Evolutionary conservation across 64 coral and sea anemone species (phyloP).

Genomic region (Hydrozoanthus tunicans): DNA sequence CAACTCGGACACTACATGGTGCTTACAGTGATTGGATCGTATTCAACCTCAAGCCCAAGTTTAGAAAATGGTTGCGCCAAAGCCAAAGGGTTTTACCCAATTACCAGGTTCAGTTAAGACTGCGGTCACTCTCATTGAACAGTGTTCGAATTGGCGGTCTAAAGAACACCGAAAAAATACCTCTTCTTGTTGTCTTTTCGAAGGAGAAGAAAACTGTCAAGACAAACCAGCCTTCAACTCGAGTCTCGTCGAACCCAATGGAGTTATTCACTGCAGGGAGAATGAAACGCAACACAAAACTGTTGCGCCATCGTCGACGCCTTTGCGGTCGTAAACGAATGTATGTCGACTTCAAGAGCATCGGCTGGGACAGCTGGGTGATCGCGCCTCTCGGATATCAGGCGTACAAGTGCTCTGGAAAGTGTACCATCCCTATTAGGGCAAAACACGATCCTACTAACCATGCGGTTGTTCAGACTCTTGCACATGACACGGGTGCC

Average conservation of each 20-base stretch:
- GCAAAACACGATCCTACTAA: conserved; percentile 35
- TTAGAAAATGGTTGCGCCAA: conserved; percentile 41
- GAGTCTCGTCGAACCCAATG: background rate
- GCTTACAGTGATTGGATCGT: conserved; percentile 39
- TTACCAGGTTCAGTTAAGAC: conserved; percentile 13
- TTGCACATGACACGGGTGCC: conserved; percentile 27
- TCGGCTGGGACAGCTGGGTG: conserved; percentile 52
- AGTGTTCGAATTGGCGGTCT: conserved; percentile 11
- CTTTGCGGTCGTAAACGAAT: conserved; percentile 12
- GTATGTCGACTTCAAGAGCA: conserved; percentile 48
- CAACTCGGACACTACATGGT: conserved; percentile 14
- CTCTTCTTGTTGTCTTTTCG: conserved; percentile 45
- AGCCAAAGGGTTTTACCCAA: conserved; percentile 19
- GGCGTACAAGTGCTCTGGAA: conserved; percentile 40
- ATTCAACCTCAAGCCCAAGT: conserved; percentile 32
- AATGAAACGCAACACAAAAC: conserved; percentile 1
- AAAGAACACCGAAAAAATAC: conserved; percentile 13
- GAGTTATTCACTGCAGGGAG: conserved; percentile 26
- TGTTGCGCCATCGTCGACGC: background rate
- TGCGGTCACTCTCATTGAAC: background rate
- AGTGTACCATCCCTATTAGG: conserved; percentile 38
- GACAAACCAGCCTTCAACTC: background rate
- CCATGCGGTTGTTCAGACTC: conserved; percentile 42
- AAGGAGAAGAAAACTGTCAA: conserved; percentile 29
- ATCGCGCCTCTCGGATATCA: conserved; percentile 44